Percentiles rank a stretch among this genome's conserved stretches.
Evolutionary conservation across 2,888 invertebrate species (phyloP).

Genomic region (Yponomeuta sedellus): DNA sequence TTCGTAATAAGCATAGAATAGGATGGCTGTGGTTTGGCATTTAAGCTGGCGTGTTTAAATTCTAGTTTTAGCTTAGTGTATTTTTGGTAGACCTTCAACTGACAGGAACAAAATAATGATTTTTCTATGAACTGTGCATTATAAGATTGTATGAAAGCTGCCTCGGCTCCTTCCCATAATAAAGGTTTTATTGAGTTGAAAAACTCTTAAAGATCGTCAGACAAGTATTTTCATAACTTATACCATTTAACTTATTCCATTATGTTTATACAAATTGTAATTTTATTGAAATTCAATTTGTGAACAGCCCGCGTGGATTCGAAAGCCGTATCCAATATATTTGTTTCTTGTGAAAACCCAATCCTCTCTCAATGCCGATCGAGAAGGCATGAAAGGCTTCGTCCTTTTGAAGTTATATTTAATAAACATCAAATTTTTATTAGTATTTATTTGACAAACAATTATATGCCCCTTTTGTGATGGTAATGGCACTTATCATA

Average conservation of each 20-base stretch:
- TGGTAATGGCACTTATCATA: constrained; percentile 70
- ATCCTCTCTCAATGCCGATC: neutral
- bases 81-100: too few relatives aligned
- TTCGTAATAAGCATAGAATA: too few relatives aligned
- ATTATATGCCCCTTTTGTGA: constrained; percentile 74
- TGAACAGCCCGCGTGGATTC: neutral
- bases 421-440: constrained; percentile 72
- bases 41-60: too few relatives aligned
- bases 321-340: constrained; percentile 9
- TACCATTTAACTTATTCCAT: neutral
- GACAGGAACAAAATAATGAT: too few relatives aligned
- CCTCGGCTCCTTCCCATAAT: too few relatives aligned
- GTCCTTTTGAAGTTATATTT: constrained; percentile 63
- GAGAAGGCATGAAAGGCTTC: constrained; percentile 40
- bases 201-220: neutral
- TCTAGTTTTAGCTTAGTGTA: too few relatives aligned
- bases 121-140: too few relatives aligned
- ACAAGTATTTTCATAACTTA: neutral
- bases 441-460: constrained; percentile 76
- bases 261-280: neutral
- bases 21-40: too few relatives aligned
- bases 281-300: neutral
- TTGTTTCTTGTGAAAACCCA: constrained; percentile 10
- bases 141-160: too few relatives aligned
- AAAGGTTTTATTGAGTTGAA: too few relatives aligned